phyloP scores from a whole-genome alignment of 2,888 invertebrate genomes.

The Leucophenga montana region DNA sequence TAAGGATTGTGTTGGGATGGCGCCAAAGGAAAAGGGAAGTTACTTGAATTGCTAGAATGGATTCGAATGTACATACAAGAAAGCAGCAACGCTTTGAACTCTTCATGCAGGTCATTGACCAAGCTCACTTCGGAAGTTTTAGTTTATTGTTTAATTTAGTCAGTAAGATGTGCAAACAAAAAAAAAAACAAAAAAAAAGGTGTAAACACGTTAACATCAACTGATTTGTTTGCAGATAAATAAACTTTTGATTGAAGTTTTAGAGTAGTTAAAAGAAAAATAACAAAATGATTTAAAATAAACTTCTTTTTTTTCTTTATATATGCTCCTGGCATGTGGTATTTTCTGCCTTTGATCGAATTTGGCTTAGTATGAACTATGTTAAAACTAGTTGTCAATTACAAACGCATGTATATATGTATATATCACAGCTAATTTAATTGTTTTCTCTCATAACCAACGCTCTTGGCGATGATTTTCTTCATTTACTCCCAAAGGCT shows the following conservation, averaged over 20 bases:
- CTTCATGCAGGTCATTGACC: conserved; percentile 59
- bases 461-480: too few relatives aligned
- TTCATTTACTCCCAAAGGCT: too few relatives aligned
- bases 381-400: too few relatives aligned
- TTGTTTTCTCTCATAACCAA: too few relatives aligned
- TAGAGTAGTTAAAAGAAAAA: background rate
- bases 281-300: too few relatives aligned
- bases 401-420: too few relatives aligned
- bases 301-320: too few relatives aligned
- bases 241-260: background rate
- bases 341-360: too few relatives aligned
- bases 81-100: conserved; percentile 57
- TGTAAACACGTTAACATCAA: conserved; percentile 11
- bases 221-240: conserved; percentile 25
- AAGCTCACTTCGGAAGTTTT: conserved; percentile 23
- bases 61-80: conserved; percentile 47
- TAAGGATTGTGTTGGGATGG: conserved; percentile 11
- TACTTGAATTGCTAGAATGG: conserved; percentile 26
- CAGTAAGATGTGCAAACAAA: conserved; percentile 11
- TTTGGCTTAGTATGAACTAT: too few relatives aligned
- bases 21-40: background rate
- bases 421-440: too few relatives aligned
- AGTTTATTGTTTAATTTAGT: conserved; percentile 17
- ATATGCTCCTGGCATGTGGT: too few relatives aligned
- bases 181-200: background rate